Base-by-base conservation (phyloP, 2,113 vertebrate species). In the Eonycteris spelaea region DNA sequence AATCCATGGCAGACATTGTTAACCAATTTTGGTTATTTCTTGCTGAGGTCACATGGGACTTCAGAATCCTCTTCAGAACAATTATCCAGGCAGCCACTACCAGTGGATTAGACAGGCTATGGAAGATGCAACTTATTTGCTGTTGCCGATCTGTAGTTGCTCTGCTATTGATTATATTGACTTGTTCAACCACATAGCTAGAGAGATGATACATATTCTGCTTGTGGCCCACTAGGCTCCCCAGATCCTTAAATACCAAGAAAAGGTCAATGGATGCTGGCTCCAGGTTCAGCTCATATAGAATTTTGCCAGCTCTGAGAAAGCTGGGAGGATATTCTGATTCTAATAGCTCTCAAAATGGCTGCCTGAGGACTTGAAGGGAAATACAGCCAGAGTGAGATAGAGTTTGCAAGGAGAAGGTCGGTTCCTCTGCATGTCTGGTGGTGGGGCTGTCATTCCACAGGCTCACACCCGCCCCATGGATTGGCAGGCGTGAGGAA, bases 311-410 rank as follows among this genome's bases (percentile, higher is more conserved):
- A 68, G 63, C 45, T 90, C 83, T 14, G 57, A 93, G 91, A 86
- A 67, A 53, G 57, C 82, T 35, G 51, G 51, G 83, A 77, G 33
- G 48, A 40, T 45, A 94, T 91, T 95, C 75, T 75, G 78, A 95
- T 93, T 70, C 87, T 82, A 70, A 94, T 21, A 86, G 86, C 30
- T 95, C 82, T 97, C 94, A 97, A 96, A 98, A 97, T 97, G 97
- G 95, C 97, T 93, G 61, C 90, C 67, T 0, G 10, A 95, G 33
- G 91, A 89, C 59, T 70, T 57, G 68, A 92, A 92, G 85, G 90
- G 91, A 96, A 94, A 71, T 40, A 79, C 21, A 96, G 75, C 57
- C 57, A 43, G 87, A 21, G 71, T 0, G 40, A 93, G 73, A 63
- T 53, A 84, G 61, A 93, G 92, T 95, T 67, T 94, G 94, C 51